Percentiles rank a stretch among this genome's conserved stretches.
Conservation (phyloP, 1,140 invertebrate genomes). For the Microplitis demolitor region DNA sequence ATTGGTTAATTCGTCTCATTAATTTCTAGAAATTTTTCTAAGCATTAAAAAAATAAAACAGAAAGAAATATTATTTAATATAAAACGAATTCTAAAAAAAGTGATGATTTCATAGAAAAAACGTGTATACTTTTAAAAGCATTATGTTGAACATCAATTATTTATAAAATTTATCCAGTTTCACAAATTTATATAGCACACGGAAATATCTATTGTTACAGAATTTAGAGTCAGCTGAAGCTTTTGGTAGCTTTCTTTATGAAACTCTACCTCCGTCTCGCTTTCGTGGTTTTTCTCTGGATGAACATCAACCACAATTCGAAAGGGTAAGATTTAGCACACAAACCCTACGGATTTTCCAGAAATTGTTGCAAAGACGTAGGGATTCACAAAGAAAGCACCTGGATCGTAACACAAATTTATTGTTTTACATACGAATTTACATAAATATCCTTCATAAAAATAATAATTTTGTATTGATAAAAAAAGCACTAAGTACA, state of each 20-base stretch:
- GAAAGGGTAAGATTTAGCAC: background rate
- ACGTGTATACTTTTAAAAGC: background rate
- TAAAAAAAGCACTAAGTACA: too few species aligned
- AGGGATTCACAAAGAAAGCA: conserved; percentile 4
- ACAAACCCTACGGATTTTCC: conserved; percentile 9
- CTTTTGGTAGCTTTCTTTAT: background rate
- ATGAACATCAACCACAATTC: conserved; percentile 9
- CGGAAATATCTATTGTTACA: background rate
- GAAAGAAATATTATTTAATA: too few species aligned
- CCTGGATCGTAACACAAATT: background rate
- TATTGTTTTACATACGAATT: background rate
- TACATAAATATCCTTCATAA: background rate
- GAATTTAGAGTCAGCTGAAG: background rate
- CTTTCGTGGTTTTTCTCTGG: background rate
- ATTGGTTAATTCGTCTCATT: too few species aligned
- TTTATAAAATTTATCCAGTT: background rate
- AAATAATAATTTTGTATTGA: background rate
- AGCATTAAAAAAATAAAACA: too few species aligned
- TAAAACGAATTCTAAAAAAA: background rate
- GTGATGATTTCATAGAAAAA: background rate
- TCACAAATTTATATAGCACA: background rate
- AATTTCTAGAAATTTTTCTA: too few species aligned
- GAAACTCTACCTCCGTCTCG: background rate
- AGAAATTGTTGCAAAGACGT: background rate
- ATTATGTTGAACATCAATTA: background rate